Evolutionary conservation across 2,888 invertebrate genomes (phyloP), one percentile per base, ranked within the genome.

Genomic region (Tiphia femorata): DNA sequence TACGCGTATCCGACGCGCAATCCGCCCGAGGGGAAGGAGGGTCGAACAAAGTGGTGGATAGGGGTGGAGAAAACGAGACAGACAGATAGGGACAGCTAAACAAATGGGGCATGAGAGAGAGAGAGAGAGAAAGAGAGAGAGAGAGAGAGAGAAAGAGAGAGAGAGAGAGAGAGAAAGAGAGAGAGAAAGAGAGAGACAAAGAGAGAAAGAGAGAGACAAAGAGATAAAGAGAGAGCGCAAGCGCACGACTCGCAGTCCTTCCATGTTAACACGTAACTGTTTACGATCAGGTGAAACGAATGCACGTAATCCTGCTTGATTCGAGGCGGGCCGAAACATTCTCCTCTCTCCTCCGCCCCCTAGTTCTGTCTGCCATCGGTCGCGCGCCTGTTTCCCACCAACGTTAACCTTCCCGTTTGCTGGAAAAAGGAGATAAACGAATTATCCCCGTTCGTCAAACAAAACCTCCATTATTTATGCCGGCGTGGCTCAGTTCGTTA

Each of bases 391-490:
- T 8, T 5, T 33, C 20, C 25, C 25, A 14, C 14, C 46, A 6
- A 19, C 33, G 17, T 10, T 23, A 14, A 14, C 46, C 14, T 6
- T 12, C 8, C 19, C 38, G 10, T 29, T 38, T 38, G 47, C 41
- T 48, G 48, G 14, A 41, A 42, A 42, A 35, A 35, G 21, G 27
- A 48, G 48, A 33, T 41, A 53, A 48, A 35, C 53, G 48, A 53
- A 42, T 53, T 53, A 47, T n/a, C 25, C 17, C 35, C 37, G 20
- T 25, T 46, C 40, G 64, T 49, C 64, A 71, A 71, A 70, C 62
- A 70, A 68, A 70, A 70, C 65, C 65, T 52, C 70, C 58, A 70
- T 68, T 71, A 70, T 71, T 70, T 70, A 68, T 61, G 56, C 55
- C 71, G 65, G 58, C 60, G 64, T 62, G 62, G 64, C 64, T 62